Percentiles rank a stretch among this genome's conserved stretches.
Conservation (phyloP, 2,888 invertebrate genomes). For the Cetonia aurata region DNA sequence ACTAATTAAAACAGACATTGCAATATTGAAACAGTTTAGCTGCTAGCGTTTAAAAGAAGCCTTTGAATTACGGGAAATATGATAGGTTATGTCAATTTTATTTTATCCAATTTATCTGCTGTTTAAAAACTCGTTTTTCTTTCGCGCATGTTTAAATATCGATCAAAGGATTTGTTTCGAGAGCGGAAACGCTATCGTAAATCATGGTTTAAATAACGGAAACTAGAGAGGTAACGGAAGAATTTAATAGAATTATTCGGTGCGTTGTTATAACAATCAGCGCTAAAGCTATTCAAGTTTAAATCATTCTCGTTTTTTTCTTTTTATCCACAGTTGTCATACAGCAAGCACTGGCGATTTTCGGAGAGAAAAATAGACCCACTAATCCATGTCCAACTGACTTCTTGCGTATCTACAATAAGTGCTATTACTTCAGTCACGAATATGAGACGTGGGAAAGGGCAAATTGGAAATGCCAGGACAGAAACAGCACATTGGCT, state of each 20-base stretch:
- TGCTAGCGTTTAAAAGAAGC: background rate
- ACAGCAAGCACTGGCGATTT: constrained; percentile 11
- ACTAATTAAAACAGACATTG: constrained; percentile 6
- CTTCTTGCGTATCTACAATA: constrained; percentile 78
- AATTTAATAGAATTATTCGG: too few species aligned
- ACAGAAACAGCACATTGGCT: constrained; percentile 76
- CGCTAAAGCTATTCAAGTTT: too few species aligned
- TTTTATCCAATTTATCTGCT: too few species aligned
- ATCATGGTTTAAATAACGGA: too few species aligned
- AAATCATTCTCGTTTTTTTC: background rate
- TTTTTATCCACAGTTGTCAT: constrained; percentile 14
- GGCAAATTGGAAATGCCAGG: constrained; percentile 78
- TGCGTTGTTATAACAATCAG: too few species aligned
- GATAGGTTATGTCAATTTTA: too few species aligned
- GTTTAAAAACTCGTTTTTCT: too few species aligned
- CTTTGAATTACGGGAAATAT: too few species aligned
- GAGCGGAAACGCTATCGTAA: too few species aligned
- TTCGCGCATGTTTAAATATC: too few species aligned
- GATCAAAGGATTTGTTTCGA: too few species aligned
- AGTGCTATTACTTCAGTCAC: constrained; percentile 81
- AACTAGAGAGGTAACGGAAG: too few species aligned
- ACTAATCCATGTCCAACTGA: constrained; percentile 72
- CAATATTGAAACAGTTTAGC: background rate
- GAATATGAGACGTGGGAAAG: constrained; percentile 77
- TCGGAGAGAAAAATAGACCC: constrained; percentile 15